Percentiles rank a stretch among this genome's conserved stretches.
Evolutionary conservation across 92 coral and sea anemone genomes (phyloP).

Genomic region (Epizoanthus scotinus): DNA sequence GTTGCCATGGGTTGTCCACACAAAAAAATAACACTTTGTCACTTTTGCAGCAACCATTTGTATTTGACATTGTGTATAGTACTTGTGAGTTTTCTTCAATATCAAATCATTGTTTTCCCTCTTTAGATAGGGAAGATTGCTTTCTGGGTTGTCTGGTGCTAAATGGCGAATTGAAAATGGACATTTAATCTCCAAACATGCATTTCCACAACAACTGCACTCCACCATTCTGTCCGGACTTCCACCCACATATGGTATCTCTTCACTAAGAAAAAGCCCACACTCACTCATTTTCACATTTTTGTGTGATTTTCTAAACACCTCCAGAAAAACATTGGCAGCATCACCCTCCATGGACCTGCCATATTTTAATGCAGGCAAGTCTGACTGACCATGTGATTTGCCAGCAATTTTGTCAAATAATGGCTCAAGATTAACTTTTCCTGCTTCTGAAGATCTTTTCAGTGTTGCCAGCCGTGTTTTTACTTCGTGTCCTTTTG

Average conservation of each 20-base stretch:
- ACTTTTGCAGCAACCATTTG: constrained; percentile 42
- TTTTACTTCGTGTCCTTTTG: constrained; percentile 53
- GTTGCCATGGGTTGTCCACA: constrained; percentile 50
- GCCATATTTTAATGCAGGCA: constrained; percentile 55
- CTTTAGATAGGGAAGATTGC: constrained; percentile 32
- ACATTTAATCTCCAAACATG: constrained; percentile 64
- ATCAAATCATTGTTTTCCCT: constrained; percentile 32
- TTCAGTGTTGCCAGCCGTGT: constrained; percentile 44
- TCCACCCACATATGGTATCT: constrained; percentile 61
- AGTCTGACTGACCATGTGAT: constrained; percentile 42
- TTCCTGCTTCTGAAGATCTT: constrained; percentile 48
- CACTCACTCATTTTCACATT: constrained; percentile 43
- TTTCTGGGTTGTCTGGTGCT: constrained; percentile 33
- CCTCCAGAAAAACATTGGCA: constrained; percentile 46
- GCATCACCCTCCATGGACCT: constrained; percentile 56
- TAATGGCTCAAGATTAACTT: constrained; percentile 45
- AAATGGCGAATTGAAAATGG: constrained; percentile 51
- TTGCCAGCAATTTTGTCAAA: constrained; percentile 49
- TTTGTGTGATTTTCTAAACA: constrained; percentile 38
- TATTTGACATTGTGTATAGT: constrained; percentile 47
- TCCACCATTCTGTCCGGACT: constrained; percentile 61
- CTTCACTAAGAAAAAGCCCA: constrained; percentile 43
- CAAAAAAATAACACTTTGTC: constrained; percentile 43
- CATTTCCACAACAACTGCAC: constrained; percentile 70
- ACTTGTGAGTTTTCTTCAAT: constrained; percentile 49